These are phyloP conservation scores for Campoletis raptor DNA, from an alignment of 2,888 invertebrate genomes.

Conservation along the genomic window DNA sequence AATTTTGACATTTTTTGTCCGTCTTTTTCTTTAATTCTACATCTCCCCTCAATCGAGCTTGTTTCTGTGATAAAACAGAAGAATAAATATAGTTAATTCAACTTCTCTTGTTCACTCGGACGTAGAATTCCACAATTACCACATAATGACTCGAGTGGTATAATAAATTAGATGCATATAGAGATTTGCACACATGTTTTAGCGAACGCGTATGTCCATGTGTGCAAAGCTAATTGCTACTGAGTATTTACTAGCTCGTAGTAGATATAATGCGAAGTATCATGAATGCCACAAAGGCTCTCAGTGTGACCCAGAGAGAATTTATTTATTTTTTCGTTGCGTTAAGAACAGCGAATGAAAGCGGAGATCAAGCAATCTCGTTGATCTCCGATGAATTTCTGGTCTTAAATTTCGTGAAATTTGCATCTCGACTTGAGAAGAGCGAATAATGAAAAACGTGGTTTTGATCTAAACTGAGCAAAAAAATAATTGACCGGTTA, in stretches of 20 bases:
- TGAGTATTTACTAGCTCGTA: constrained; percentile 50
- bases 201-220: constrained; percentile 29
- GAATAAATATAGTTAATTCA: constrained; percentile 43
- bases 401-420: constrained; percentile 45
- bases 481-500: background rate
- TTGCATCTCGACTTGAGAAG: constrained; percentile 23
- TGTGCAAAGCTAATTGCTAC: constrained; percentile 55
- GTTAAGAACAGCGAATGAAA: constrained; percentile 19
- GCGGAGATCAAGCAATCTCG: constrained; percentile 46
- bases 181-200: constrained; percentile 23
- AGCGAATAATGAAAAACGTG: constrained; percentile 6
- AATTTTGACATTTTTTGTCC: background rate
- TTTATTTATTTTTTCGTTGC: constrained; percentile 30
- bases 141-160: constrained; percentile 56
- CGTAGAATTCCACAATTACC: constrained; percentile 64
- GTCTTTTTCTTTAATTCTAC: background rate
- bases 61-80: background rate
- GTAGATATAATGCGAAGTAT: constrained; percentile 31
- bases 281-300: constrained; percentile 25
- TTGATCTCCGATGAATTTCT: constrained; percentile 58
- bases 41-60: background rate
- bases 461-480: background rate
- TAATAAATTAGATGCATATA: constrained; percentile 54
- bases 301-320: constrained; percentile 51
- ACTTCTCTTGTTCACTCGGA: constrained; percentile 60